A percentile compares a stretch with the other conserved stretches of the same genome.
These are phyloP conservation scores for Augochlora pura DNA, from an alignment of 1,140 invertebrate genomes.

Conservation along the genomic window DNA sequence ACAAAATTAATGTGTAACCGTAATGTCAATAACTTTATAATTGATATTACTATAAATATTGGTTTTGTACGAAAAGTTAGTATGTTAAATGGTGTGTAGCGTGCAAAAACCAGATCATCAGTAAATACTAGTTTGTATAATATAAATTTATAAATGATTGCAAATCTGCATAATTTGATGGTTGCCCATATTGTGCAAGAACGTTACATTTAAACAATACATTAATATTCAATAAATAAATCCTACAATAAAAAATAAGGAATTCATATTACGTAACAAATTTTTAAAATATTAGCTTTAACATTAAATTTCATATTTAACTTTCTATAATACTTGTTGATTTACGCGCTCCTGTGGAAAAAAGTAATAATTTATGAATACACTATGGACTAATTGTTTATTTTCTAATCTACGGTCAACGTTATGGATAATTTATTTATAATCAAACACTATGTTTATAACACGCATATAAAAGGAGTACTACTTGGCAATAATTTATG, in stretches of 20 bases:
- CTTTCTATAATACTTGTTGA: neutral
- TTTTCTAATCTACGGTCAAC: neutral
- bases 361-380: neutral
- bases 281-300: neutral
- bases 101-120: neutral
- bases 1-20: neutral
- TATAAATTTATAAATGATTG: conserved; percentile 2
- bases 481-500: neutral
- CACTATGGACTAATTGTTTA: neutral
- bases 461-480: neutral
- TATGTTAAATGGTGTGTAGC: neutral
- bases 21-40: conserved; percentile 22
- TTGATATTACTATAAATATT: conserved; percentile 20
- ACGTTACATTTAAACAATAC: neutral
- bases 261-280: neutral
- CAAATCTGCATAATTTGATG: neutral
- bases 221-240: conserved; percentile 15
- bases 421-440: neutral
- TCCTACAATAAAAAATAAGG: neutral
- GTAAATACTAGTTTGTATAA: neutral
- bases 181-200: neutral
- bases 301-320: neutral
- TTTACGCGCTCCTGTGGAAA: neutral
- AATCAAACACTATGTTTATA: neutral
- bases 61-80: neutral